Evolutionary conservation across 2,888 invertebrate species (phyloP), one percentile per base, ranked within the genome.

Genomic region (Anorthoa munda): DNA sequence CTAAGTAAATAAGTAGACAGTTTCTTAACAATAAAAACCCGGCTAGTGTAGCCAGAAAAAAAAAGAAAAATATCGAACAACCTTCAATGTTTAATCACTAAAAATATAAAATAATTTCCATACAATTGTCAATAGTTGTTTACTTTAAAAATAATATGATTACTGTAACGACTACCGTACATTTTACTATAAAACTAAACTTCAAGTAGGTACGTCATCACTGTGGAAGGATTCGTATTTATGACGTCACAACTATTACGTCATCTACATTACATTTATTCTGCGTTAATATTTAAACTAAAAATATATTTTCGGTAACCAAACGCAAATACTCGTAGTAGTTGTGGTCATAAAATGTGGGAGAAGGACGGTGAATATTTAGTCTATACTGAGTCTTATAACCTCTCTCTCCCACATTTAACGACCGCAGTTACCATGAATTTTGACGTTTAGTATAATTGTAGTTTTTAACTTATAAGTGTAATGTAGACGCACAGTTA

Each of bases 201-300:
- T 77, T 84, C 66, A 66, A 63, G 70, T 86, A 78, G 76, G 77
- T 85, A 85, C 73, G 82, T 83, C 81, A 80, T 77, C 82, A 75
- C 80, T 73, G 77, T 85, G 85, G 82, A 85, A 79, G 87, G 78
- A 86, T 71, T 85, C 61, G 55, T 74, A 79, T 66, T 77, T 66
- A 70, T 82, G 78, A 83, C 72, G 77, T 86, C 66, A 71, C 74
- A 75, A 77, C 72, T 58, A 76, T 68, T 75, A 75, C 74, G 67
- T 56, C 76, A 85, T 82, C 85, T 73, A 82, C 78, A 80, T 86
- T 85, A 87, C 84, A 80, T 66, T 75, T 82, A 83, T 59, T 64
- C 23, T 50, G 51, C 26, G 21, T 75, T 58, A 58, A 66, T 63
- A 77, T 81, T 73, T 66, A 18, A 64, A 65, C 51, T 69, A 77